Evolutionary conservation across 2,113 vertebrate species (phyloP), one percentile per base, ranked within the genome.

Genomic region (Rhagologus leucostigma): DNA sequence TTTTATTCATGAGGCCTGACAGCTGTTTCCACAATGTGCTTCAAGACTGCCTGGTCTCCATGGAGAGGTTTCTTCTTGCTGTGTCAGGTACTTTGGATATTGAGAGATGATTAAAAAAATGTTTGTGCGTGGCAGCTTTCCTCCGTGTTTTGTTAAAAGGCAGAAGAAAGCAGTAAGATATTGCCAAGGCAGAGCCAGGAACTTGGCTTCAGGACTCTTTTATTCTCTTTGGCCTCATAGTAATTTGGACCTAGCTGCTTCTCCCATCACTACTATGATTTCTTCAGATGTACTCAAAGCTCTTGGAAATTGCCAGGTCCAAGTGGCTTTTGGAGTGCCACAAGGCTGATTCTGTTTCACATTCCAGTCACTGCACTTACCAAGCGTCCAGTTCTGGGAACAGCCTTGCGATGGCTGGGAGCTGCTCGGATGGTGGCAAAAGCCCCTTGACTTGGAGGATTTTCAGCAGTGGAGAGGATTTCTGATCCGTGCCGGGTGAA

Each of bases 1-100:
- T 93, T 59, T 84, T 96, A 89, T 96, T 96, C 69, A 80, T 69
- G 49, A 96, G 27, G 41, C 41, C 73, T 78, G n/a, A 81, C 67
- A 84, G 73, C 71, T 88, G 47, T 88, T 94, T 77, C 56, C 88
- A 94, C 82, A 82, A 78, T 46, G 60, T 81, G 37, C 59, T 95
- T 95, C 79, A 67, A 65, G 23, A 92, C 42, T 79, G 10, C 9
- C 1, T 14, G 42, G 71, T 69, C 67, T 86, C 83, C 10, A 7
- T 84, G 84, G 93, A 94, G 59, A 77, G 21, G 10, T 85, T 94
- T 70, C n/a, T 87, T 88, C 46, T 89, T 94, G 68, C 80, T 93
- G 44, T 42, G 59, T 93, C 90, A 91, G 55, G 46, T 94, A 70
- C 57, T 85, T 63, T 14, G 49, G 12, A 55, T 82, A 83, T 47